phyloP scores from a whole-genome alignment of 1,140 invertebrate genomes.

The Diorhabda carinulata region DNA sequence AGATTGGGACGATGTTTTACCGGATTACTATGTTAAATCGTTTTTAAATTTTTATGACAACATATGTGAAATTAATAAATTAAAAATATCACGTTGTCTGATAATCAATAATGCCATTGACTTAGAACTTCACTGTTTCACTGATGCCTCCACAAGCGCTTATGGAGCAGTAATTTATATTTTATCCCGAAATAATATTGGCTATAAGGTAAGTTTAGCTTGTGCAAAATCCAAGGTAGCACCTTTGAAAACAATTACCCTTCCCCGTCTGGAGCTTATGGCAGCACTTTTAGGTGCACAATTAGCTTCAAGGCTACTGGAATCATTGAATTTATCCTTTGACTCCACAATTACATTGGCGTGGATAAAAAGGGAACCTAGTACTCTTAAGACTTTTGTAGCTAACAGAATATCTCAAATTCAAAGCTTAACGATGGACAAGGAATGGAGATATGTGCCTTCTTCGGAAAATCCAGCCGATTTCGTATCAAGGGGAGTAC shows the following conservation, averaged over 20 bases:
- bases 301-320: slow-evolving; percentile 22
- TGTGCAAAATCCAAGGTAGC: slow-evolving; percentile 38
- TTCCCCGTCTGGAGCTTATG: slow-evolving; percentile 35
- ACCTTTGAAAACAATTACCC: slow-evolving; percentile 38
- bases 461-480: slow-evolving; percentile 47
- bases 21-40: slow-evolving; percentile 5
- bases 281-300: slow-evolving; percentile 30
- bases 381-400: slow-evolving; percentile 39
- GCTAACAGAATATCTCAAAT: slow-evolving; percentile 44
- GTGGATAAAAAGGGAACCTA: slow-evolving; percentile 31
- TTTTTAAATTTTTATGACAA: slow-evolving; percentile 19
- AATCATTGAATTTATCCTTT: slow-evolving; percentile 15
- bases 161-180: slow-evolving; percentile 41
- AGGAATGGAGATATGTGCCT: slow-evolving; percentile 42
- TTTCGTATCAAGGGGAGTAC: slow-evolving; percentile 46
- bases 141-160: slow-evolving; percentile 39
- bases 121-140: slow-evolving; percentile 37
- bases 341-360: slow-evolving; percentile 46
- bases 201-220: slow-evolving; percentile 27
- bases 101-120: not conserved
- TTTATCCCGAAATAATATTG: slow-evolving; percentile 20
- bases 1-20: slow-evolving; percentile 25
- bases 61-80: slow-evolving; percentile 11
- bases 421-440: slow-evolving; percentile 33
- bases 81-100: slow-evolving; percentile 7